A percentile compares a stretch with the other conserved stretches of the same genome.
These are phyloP conservation scores for Pedetes capensis DNA, from an alignment of 2,113 vertebrate genomes.

Conservation along the genomic window DNA sequence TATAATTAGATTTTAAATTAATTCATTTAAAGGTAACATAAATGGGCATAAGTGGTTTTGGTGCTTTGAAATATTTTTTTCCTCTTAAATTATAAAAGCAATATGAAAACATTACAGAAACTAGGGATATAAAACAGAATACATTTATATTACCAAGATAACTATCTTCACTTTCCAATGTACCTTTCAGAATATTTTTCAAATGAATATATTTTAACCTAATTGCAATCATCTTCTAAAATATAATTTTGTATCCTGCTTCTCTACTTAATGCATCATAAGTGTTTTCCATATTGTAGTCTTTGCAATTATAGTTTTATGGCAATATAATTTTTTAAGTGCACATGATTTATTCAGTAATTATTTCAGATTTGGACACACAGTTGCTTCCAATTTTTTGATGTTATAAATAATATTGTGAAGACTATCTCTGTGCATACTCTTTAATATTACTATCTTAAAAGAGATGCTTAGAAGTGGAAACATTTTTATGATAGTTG, in stretches of 20 bases:
- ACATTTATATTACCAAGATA: slow-evolving; percentile 51
- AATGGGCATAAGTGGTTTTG: slow-evolving; percentile 9
- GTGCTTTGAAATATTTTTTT: slow-evolving; percentile 36
- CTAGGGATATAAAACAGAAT: slow-evolving; percentile 51
- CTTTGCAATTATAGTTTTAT: slow-evolving; percentile 66
- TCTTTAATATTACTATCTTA: slow-evolving; percentile 60
- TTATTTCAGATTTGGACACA: slow-evolving; percentile 60
- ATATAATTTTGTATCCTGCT: slow-evolving; percentile 53
- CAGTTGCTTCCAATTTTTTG: slow-evolving; percentile 59
- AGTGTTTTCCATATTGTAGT: slow-evolving; percentile 53
- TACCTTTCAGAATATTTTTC: slow-evolving; percentile 63
- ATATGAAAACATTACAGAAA: slow-evolving; percentile 58
- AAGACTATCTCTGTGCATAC: slow-evolving; percentile 11
- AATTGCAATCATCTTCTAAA: slow-evolving; percentile 71
- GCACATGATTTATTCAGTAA: slow-evolving; percentile 61
- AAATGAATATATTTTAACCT: slow-evolving; percentile 67
- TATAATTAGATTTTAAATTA: slow-evolving; percentile 60
- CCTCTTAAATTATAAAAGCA: slow-evolving; percentile 63
- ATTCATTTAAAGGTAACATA: slow-evolving; percentile 51
- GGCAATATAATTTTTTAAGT: slow-evolving; percentile 71
- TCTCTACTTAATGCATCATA: slow-evolving; percentile 61
- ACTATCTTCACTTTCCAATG: slow-evolving; percentile 65
- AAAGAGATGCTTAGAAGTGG: slow-evolving; percentile 59
- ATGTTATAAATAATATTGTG: slow-evolving; percentile 67
- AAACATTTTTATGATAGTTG: slow-evolving; percentile 63